A percentile compares a stretch with the other conserved stretches of the same genome.
These are phyloP conservation scores for Caenorhabditis inopinata DNA, from an alignment of 1,140 invertebrate genomes.

Conservation along the genomic window DNA sequence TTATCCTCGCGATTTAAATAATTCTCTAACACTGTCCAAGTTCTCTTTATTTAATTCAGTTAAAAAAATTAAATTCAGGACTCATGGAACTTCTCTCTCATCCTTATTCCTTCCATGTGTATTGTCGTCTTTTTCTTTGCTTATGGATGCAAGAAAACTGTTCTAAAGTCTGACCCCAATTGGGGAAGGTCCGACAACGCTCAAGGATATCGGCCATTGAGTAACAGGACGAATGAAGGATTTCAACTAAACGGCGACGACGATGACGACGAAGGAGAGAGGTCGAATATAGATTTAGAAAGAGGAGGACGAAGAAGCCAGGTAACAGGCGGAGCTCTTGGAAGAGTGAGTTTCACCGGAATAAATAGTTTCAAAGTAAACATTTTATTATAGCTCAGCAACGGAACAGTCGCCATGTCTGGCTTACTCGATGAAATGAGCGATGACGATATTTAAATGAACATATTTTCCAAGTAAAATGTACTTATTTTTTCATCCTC, in stretches of 20 bases:
- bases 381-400: not conserved
- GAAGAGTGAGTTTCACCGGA: not conserved
- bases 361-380: not conserved
- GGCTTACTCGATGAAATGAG: conserved; percentile 6
- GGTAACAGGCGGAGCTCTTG: not conserved
- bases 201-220: conserved; percentile 15
- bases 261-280: conserved; percentile 14
- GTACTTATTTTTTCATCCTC: too few species aligned
- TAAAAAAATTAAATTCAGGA: not conserved
- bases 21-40: too few species aligned
- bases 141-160: conserved; percentile 37
- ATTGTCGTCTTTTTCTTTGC: conserved; percentile 18
- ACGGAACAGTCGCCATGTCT: conserved; percentile 7
- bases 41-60: not conserved
- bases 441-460: conserved; percentile 6
- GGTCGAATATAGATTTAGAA: not conserved
- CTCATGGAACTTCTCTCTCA: conserved; percentile 22
- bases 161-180: not conserved
- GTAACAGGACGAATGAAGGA: conserved; percentile 13
- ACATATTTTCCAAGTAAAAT: too few species aligned
- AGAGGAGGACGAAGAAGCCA: not conserved
- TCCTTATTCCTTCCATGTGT: conserved; percentile 34
- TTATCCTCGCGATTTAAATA: too few species aligned
- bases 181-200: conserved; percentile 3
- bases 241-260: not conserved